phyloP scores from a whole-genome alignment of 2,888 invertebrate species.

The Lasiommata megera region DNA sequence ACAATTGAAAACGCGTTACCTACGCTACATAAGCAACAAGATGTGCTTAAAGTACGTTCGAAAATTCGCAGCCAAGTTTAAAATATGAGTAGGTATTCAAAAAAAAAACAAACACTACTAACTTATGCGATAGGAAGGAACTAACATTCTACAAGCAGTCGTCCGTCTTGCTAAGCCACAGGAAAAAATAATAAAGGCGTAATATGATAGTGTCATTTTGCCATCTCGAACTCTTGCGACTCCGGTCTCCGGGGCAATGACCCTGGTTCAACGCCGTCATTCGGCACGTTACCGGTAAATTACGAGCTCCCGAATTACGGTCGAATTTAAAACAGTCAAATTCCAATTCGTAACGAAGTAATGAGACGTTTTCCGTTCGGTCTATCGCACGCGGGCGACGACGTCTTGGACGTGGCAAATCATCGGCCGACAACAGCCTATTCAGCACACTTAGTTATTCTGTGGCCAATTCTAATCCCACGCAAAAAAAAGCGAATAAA shows the following conservation, averaged over 20 bases:
- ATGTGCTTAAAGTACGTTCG: too few species aligned
- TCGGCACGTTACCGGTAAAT: constrained; percentile 42
- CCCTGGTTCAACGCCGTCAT: constrained; percentile 35
- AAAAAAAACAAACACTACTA: too few species aligned
- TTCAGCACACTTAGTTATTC: too few species aligned
- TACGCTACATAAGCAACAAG: too few species aligned
- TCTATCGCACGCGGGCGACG: background rate
- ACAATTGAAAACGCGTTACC: too few species aligned
- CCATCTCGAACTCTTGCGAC: constrained; percentile 45
- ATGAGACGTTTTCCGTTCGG: constrained; percentile 13
- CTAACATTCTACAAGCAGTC: background rate
- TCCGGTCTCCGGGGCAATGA: constrained; percentile 36
- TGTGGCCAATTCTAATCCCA: background rate
- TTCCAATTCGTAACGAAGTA: constrained; percentile 11
- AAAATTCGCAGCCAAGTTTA: background rate
- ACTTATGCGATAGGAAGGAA: too few species aligned
- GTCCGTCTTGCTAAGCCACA: constrained; percentile 46
- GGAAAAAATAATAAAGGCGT: constrained; percentile 72
- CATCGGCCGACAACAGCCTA: background rate
- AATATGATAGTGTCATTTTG: constrained; percentile 65
- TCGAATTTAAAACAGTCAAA: constrained; percentile 14
- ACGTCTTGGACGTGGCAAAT: background rate
- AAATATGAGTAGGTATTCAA: too few species aligned
- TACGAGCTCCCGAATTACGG: constrained; percentile 33
- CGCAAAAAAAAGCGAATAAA: background rate